Evolutionary conservation across 2,797 vertebrate genomes (phyloP), one percentile per base, ranked within the genome.

Genomic region (Pelochelys cantorii): DNA sequence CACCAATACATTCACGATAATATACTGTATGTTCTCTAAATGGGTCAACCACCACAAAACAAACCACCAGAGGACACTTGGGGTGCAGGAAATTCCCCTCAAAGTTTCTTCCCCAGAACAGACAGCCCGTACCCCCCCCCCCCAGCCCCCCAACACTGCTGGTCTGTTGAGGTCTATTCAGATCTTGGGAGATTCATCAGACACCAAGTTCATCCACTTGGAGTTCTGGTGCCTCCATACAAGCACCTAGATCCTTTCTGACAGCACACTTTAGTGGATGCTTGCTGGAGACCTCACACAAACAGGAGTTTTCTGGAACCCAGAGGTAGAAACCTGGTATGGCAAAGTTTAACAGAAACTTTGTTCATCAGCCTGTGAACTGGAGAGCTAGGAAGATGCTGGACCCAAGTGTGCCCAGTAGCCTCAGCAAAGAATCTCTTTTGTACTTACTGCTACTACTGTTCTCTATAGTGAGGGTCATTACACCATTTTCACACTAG

Each of bases 1-100:
- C 87, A 90, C 79, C 77, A 82, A 34, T 37, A 89, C 84, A 81
- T 25, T 84, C 80, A 91, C 93, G 83, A 90, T 83, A 92, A 91
- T 85, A 60, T 37, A 62, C 37, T 62, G 5, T 42, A 65, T 37
- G 60, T 37, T 34, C 11, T 71, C 25, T 88, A 57, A 88, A 84
- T 12, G 42, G 57, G 88, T 82, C 78, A 86, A 13, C 15, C 53
- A 31, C 48, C 78, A 77, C 60, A 90, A 60, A 89, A 57, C 48
- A 94, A 82, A 27, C 62, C 80, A 88, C 14, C 31, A 59, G 29
- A 59, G 78, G 29, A 27, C 56, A 90, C 25, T 88, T 87, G 59
- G 10, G 20, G 80, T 54, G 80, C 52, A 88, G 89, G 22, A 37
- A 84, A 88, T 48, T 90, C 29, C 52, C 52, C 78, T 79, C 54